These are phyloP conservation scores for Galaxias olidus DNA, from an alignment of 2,797 vertebrate species.

Conservation along the genomic window DNA sequence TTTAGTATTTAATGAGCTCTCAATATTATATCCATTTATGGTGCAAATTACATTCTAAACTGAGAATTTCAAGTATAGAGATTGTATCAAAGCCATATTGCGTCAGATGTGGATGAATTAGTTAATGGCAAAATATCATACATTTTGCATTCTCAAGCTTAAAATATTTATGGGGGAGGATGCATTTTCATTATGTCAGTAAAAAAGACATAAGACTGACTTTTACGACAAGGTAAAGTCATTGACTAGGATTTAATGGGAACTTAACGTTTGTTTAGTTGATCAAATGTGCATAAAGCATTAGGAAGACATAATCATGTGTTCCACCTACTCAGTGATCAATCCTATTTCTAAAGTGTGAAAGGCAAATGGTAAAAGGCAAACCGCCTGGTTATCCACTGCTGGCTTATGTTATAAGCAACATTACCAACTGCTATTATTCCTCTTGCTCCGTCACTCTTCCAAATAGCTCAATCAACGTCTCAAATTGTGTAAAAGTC, in stretches of 20 bases:
- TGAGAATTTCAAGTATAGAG: constrained; percentile 36
- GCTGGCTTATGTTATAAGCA: not conserved
- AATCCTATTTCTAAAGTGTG: not conserved
- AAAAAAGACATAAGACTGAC: constrained; percentile 8
- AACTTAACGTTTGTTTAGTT: constrained; percentile 12
- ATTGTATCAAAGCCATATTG: constrained; percentile 8
- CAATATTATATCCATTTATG: constrained; percentile 32
- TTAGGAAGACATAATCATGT: not conserved
- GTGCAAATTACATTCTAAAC: constrained; percentile 24
- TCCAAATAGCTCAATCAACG: not conserved
- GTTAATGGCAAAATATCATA: constrained; percentile 10
- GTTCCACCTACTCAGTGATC: not conserved
- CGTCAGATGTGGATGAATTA: constrained; percentile 31
- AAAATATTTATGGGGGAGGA: constrained; percentile 1
- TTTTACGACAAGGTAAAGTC: not conserved
- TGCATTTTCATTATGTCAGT: not conserved
- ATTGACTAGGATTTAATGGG: constrained; percentile 7
- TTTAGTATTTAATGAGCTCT: constrained; percentile 27
- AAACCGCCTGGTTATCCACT: not conserved
- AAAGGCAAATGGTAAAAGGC: not conserved
- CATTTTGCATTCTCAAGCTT: constrained; percentile 18
- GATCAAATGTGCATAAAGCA: constrained; percentile 39
- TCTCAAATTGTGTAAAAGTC: not conserved
- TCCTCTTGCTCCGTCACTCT: not conserved
- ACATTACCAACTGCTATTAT: no score